Base-by-base conservation (phyloP, 2,888 invertebrate species). In the Drosophila pegasa region DNA sequence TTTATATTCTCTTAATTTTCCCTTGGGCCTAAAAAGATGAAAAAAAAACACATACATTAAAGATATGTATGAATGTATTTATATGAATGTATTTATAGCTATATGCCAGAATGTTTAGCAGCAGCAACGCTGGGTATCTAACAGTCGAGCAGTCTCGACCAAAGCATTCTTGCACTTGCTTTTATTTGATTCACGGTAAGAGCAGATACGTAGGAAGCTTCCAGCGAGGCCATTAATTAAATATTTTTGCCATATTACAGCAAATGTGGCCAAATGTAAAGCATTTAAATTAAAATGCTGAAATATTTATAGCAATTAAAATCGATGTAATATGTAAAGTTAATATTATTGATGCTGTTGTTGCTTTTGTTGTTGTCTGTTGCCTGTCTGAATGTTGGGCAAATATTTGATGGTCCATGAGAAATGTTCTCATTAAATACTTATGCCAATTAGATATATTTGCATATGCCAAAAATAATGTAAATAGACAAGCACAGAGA, bases 141-240 rank as follows among this genome's bases (percentile, higher is more conserved):
- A 1, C 7, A 7, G 16, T 27, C 45, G 12, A 1, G 12, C 45
- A 27, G 6, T 27, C 3, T 4, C 7, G 1, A 27, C 1, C 16
- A 22, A 1, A 43, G 0, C 20, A 14, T 0, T 41, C 8, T 41
- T n/a, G 8, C 1, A n/a, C 1, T 14, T 22, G 5, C 27, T 14
- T 29, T 18, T 10, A 7, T 27, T 10, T 43, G 18, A 16, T 4
- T 20, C 54, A 38, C 35, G n/a, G 45, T 16, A 16, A 10, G 37
- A 9, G 7, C 9, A 1, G 22, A 14, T 10, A 0, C 5, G 20
- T 1, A 22, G 10, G 9, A 68, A 56, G 18, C 3, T 40, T 6
- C 14, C 9, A 57, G 33, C 54, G n/a, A n/a, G 45, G 8, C 20
- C 29, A 72, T 81, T 80, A 78, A 80, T 81, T 80, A 75, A 75